Evolutionary conservation across 2,888 invertebrate genomes (phyloP).

Genomic region (Anagyrus pseudococci): DNA sequence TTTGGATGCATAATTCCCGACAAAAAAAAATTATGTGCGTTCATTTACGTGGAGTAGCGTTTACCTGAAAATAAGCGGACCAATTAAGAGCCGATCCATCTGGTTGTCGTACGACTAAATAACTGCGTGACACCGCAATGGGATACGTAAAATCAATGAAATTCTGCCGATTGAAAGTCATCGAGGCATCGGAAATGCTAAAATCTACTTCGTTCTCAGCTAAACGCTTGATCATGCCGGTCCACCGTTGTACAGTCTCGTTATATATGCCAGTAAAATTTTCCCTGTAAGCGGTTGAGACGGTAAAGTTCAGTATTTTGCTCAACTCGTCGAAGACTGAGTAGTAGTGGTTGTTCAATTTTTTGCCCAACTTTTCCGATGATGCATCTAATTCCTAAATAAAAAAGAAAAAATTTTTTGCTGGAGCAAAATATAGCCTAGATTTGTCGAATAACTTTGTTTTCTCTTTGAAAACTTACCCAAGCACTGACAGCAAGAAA

Average conservation of each 20-base stretch:
- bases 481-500: background rate
- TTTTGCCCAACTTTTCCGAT: constrained; percentile 16
- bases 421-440: background rate
- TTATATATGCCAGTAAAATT: background rate
- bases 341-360: constrained; percentile 40
- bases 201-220: constrained; percentile 39
- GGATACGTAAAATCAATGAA: constrained; percentile 45
- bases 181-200: constrained; percentile 36
- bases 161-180: constrained; percentile 33
- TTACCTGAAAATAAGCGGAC: constrained; percentile 43
- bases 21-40: background rate
- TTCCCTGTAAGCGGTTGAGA: background rate
- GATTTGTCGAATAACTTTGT: background rate
- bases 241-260: constrained; percentile 34
- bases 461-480: background rate
- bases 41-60: background rate
- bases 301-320: constrained; percentile 5
- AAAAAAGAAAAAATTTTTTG: background rate
- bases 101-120: constrained; percentile 38
- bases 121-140: constrained; percentile 31
- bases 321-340: constrained; percentile 36
- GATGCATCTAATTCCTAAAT: constrained; percentile 30
- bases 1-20: background rate
- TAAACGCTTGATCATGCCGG: constrained; percentile 42
- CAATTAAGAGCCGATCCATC: constrained; percentile 36